Base-by-base conservation (phyloP, 2,797 vertebrate species). In the Cuniculus paca region DNA sequence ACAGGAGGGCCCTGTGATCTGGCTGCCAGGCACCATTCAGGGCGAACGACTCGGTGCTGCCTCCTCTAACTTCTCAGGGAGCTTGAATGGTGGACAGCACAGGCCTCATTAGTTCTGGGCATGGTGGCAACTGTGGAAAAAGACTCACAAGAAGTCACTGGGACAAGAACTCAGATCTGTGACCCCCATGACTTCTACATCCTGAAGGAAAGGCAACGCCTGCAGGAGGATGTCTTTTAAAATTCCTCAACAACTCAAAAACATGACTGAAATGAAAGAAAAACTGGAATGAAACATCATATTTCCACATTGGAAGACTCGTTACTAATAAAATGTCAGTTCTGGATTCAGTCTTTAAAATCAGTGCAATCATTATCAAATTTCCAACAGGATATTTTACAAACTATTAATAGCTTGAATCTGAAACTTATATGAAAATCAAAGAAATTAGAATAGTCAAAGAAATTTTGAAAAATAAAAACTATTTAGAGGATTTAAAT, bases 361-460 rank as follows among this genome's bases (percentile, higher is more conserved):
- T 75, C 26, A 80, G 6, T 20, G 60, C 19, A 88, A 74, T 91
- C 45, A 36, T 60, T 24, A 63, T 72, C n/a, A 91, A 79, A 95
- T 68, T 84, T 88, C 50, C 60, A 88, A 75, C 1, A 74, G 56
- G 16, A 65, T 39, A 54, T 88, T 92, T 16, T 31, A 54, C 58
- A 75, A 75, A 78, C 45, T 72, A 78, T 31, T 58, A 85, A 85
- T 31, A 85, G 16, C 34, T 19, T 58, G 34, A 81, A 75, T 72
- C n/a, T 89, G 63, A 94, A 70, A 60, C n/a, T 52, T 72, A 45
- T 72, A 72, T 34, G 13, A 91, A 94, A 88, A 52, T 88, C 70
- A 78, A 92, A 84, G 61, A 63, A 70, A 48, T 56, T 88, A 45
- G n/a, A 78, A 79, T 63, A 80, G 31, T 60, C 58, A 56, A 72